A percentile compares a stretch with the other conserved stretches of the same genome.
These are phyloP conservation scores for Caenorhabditis doughertyi DNA, from an alignment of 2,888 invertebrate species.

Conservation along the genomic window DNA sequence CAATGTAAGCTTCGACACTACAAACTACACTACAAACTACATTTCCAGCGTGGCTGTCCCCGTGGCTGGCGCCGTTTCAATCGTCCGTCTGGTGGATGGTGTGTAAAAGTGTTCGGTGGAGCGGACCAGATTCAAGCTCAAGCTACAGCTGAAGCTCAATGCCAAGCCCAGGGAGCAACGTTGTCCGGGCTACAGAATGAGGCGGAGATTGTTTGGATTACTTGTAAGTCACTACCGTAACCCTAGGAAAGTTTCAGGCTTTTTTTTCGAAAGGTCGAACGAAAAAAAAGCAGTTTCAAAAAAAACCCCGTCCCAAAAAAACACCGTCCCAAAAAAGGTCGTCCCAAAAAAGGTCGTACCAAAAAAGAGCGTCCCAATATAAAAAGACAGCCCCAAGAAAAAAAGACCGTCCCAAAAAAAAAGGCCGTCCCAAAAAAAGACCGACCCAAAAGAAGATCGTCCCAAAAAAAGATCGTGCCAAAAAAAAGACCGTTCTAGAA, in stretches of 20 bases:
- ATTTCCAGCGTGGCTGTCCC: conserved; percentile 2
- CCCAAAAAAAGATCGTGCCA: no score
- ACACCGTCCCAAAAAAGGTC: no score
- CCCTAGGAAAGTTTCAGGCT: background rate
- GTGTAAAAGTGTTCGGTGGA: conserved; percentile 13
- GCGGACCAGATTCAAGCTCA: background rate
- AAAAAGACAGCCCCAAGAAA: no score
- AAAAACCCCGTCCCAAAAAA: no score
- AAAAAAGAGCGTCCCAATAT: no score
- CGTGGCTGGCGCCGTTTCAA: conserved; percentile 27
- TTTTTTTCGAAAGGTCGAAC: no score
- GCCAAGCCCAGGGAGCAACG: background rate
- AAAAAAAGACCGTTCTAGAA: no score
- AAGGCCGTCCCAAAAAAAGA: no score
- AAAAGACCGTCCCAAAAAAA: no score
- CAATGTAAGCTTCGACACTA: background rate
- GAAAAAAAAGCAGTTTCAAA: no score
- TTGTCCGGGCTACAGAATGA: conserved; percentile 25
- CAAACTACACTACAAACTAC: background rate
- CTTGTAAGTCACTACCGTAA: background rate
- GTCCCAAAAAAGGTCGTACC: no score
- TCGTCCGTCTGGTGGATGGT: conserved; percentile 49
- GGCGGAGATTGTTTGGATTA: background rate
- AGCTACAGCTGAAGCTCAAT: background rate
- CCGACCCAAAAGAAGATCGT: no score